These are phyloP conservation scores for Pheosia tremula DNA, from an alignment of 2,888 invertebrate species.

Conservation along the genomic window DNA sequence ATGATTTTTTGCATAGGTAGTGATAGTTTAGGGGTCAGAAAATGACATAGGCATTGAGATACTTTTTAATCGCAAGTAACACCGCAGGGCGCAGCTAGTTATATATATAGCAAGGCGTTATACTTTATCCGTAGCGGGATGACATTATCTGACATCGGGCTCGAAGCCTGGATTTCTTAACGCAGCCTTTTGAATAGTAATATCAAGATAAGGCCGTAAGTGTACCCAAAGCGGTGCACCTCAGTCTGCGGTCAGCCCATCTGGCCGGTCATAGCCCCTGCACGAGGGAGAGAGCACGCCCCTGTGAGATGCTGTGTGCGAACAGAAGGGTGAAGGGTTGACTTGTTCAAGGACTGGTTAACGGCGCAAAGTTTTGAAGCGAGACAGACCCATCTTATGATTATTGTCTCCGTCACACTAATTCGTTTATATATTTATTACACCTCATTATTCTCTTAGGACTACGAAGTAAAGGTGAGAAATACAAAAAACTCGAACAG, in stretches of 20 bases:
- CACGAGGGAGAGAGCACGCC: background rate
- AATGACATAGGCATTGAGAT: too few relatives aligned
- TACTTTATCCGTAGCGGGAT: background rate
- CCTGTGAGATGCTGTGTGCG: background rate
- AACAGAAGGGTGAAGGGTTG: background rate
- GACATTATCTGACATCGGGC: background rate
- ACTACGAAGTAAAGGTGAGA: too few relatives aligned
- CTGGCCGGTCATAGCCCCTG: conserved; percentile 2
- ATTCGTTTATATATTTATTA: too few relatives aligned
- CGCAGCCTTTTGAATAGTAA: background rate
- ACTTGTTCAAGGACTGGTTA: background rate
- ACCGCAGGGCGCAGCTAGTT: too few relatives aligned
- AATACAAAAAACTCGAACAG: too few relatives aligned
- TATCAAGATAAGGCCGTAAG: conserved; percentile 1
- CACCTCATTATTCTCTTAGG: too few relatives aligned
- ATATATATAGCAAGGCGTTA: background rate
- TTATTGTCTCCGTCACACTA: too few relatives aligned
- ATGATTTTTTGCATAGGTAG: too few relatives aligned
- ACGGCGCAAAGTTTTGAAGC: background rate
- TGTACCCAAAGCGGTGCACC: background rate
- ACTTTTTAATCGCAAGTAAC: too few relatives aligned
- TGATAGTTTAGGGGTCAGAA: too few relatives aligned
- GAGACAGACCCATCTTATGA: too few relatives aligned
- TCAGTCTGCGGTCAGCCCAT: conserved; percentile 3
- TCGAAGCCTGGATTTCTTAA: background rate